phyloP scores from a whole-genome alignment of 2,113 vertebrate species.

The Salvelinus fontinalis region DNA sequence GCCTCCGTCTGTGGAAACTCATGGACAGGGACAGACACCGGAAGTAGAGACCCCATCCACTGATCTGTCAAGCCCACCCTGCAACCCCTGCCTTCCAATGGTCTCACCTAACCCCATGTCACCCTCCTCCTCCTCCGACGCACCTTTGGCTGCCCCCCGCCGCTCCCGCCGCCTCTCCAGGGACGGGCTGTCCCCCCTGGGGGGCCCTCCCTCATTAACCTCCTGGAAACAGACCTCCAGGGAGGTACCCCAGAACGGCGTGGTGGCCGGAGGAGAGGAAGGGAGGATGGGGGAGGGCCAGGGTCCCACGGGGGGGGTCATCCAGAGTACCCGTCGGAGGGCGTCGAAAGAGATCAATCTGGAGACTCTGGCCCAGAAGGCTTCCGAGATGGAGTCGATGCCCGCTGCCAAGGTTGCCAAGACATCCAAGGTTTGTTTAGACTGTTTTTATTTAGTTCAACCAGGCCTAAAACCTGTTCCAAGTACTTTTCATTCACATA shows the following conservation, averaged over 20 bases:
- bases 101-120: slow-evolving; percentile 70
- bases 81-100: slow-evolving; percentile 75
- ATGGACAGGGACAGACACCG: slow-evolving; percentile 52
- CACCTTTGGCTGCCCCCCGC: slow-evolving; percentile 74
- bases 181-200: slow-evolving; percentile 81
- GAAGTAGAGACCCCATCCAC: slow-evolving; percentile 55
- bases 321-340: slow-evolving; percentile 85
- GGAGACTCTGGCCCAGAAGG: slow-evolving; percentile 92
- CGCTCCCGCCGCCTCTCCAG: slow-evolving; percentile 93
- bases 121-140: slow-evolving; percentile 51
- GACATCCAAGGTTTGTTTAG: slow-evolving; percentile 48
- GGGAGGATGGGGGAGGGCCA: slow-evolving; percentile 71
- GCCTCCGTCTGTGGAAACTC: slow-evolving; percentile 58
- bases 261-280: slow-evolving; percentile 22
- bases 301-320: slow-evolving; percentile 81
- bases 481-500: no score
- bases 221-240: slow-evolving; percentile 57
- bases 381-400: slow-evolving; percentile 89
- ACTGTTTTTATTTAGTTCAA: not conserved
- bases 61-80: slow-evolving; percentile 59
- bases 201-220: slow-evolving; percentile 40
- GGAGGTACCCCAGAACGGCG: slow-evolving; percentile 63
- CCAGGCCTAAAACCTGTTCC: no score
- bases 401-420: slow-evolving; percentile 68
- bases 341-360: slow-evolving; percentile 94